phyloP scores from a whole-genome alignment of 2,113 vertebrate species.

The Chaetodon trifascialis region DNA sequence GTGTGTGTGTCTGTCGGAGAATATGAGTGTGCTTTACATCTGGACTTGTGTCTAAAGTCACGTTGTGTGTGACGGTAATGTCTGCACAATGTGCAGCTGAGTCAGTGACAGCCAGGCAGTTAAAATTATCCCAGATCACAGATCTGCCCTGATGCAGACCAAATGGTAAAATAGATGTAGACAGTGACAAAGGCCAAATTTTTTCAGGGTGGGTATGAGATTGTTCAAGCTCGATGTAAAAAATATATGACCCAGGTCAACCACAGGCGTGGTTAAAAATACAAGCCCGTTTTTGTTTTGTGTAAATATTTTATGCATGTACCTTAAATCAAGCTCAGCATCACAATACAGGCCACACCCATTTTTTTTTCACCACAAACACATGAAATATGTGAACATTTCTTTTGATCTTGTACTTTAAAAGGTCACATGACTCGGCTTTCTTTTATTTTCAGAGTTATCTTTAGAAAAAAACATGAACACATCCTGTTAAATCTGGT shows the following conservation, averaged over 20 bases:
- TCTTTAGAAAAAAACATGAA: no score
- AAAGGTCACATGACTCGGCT: no score
- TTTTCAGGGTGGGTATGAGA: not conserved
- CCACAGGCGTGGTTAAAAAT: not conserved
- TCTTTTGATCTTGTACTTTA: no score
- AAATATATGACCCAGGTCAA: not conserved
- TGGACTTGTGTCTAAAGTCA: conserved; percentile 22
- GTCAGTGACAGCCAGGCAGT: not conserved
- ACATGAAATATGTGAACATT: no score
- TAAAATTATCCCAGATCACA: no score
- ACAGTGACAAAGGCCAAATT: not conserved
- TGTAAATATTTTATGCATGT: not conserved
- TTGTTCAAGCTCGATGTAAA: not conserved
- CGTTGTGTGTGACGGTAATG: not conserved
- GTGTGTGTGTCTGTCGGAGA: no score
- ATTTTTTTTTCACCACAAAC: no score
- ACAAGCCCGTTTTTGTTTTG: not conserved
- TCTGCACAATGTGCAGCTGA: not conserved
- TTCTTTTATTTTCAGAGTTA: no score
- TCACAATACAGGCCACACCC: no score
- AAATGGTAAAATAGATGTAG: not conserved
- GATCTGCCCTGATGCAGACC: not conserved
- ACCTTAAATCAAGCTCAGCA: no score
- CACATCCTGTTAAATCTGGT: not conserved
- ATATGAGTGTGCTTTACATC: not conserved